Base-by-base conservation (phyloP, 92 coral and sea anemone species). In the Zoanthus sansibaricus region DNA sequence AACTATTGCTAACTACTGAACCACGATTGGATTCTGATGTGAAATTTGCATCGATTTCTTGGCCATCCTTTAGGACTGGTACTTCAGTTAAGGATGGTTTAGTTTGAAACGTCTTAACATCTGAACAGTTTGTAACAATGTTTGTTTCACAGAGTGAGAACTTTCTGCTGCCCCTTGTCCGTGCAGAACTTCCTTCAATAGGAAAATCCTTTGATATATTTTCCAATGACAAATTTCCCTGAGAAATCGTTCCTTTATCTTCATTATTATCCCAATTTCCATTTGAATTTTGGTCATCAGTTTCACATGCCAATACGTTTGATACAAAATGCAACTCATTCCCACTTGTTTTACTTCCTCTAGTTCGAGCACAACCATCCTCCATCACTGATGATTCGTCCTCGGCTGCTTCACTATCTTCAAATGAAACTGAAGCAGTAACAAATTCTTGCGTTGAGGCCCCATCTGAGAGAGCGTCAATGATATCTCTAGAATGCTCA, bases 321-420 rank as follows among this genome's bases (percentile, higher is more conserved):
- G 68, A 51, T 18, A 0, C 62, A 15, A 67, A 54, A 45, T 3
- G 46, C 4, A 37, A 51, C 52, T 54, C 82, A 31, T 13, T 33
- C 5, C 14, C 1, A 32, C n/a, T 54, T 76, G n/a, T 6, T 7
- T 15, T 76, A 17, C 66, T 54, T 0, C 82, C 82, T 76, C 82
- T 30, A 9, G 66, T 76, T 76, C 82, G 82, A 51, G 82, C 82
- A 16, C 82, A 76, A 20, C 82, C 42, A 20, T 54, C 67, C 47
- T 30, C 21, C 13, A 76, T 20, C 6, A 51, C 14, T 10, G 30
- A 76, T 5, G 7, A 5, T 7, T 30, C 15, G 25, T 21, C 67
- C n/a, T 5, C 82, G 9, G 30, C 3, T n/a, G 67, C 11, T 18
- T 76, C 82, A 52, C 82, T 52, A 10, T 76, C 66, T 21, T 51